phyloP scores from a whole-genome alignment of 2,888 invertebrate species.

The Troides helena region DNA sequence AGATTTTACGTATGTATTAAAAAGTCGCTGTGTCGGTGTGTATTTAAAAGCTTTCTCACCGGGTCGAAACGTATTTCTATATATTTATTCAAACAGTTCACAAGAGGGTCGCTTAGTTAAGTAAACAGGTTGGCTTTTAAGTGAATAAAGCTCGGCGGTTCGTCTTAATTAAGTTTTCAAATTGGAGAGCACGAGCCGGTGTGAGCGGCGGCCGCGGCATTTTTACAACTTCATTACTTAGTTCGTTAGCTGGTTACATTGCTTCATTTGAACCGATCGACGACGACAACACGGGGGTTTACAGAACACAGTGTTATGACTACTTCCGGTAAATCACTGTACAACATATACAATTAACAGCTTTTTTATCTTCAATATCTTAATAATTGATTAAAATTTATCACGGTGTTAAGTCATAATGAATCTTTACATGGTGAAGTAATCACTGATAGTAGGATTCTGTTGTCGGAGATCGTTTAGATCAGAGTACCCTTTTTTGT shows the following conservation, averaged over 20 bases:
- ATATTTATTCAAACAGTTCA: constrained; percentile 12
- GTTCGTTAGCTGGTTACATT: constrained; percentile 13
- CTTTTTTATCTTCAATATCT: too few relatives aligned
- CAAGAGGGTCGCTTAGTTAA: constrained; percentile 15
- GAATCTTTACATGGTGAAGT: too few relatives aligned
- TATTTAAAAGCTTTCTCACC: too few relatives aligned
- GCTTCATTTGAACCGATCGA: not conserved
- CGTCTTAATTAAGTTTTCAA: constrained; percentile 26
- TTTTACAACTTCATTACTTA: constrained; percentile 22
- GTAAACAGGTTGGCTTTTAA: constrained; percentile 23
- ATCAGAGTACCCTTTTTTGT: too few relatives aligned
- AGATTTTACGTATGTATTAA: too few relatives aligned
- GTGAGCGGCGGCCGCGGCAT: constrained; percentile 4
- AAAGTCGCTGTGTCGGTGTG: too few relatives aligned
- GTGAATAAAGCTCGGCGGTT: constrained; percentile 13
- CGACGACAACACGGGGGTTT: not conserved
- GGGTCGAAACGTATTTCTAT: not conserved
- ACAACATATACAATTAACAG: too few relatives aligned
- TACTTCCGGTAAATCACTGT: too few relatives aligned
- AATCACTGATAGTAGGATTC: too few relatives aligned
- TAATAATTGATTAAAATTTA: too few relatives aligned
- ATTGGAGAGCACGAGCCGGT: constrained; percentile 13
- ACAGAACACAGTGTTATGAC: too few relatives aligned
- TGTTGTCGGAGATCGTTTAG: too few relatives aligned
- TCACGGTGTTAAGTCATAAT: not conserved